These are phyloP conservation scores for Sebastes itinus DNA, from an alignment of 2,797 vertebrate genomes.

Conservation along the genomic window DNA sequence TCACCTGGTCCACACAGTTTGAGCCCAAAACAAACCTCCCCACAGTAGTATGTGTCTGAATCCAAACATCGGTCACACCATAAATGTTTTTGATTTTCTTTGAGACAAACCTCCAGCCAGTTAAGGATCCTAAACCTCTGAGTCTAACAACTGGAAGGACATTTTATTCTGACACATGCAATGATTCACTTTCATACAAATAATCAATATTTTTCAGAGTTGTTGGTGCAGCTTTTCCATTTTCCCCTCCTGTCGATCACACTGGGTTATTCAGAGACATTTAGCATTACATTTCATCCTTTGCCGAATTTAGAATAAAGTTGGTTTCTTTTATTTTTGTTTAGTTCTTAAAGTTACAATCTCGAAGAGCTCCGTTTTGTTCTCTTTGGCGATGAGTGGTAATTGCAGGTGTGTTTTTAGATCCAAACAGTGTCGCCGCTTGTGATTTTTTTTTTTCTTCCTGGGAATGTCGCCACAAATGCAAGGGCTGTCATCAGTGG, in stretches of 20 bases:
- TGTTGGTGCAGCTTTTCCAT: not conserved
- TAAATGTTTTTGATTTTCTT: not conserved
- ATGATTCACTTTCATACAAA: not conserved
- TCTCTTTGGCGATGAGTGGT: too few relatives aligned
- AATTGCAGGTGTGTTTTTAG: not conserved
- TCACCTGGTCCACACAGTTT: not conserved
- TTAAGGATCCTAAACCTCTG: not conserved
- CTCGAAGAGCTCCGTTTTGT: not conserved
- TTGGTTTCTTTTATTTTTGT: not conserved
- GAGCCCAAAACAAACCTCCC: not conserved
- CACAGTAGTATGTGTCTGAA: not conserved
- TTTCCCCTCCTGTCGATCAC: not conserved
- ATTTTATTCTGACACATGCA: not conserved
- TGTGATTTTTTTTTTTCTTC: rapidly evolving
- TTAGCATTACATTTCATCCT: not conserved
- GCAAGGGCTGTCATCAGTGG: not conserved
- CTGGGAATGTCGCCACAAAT: not conserved
- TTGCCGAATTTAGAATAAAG: not conserved
- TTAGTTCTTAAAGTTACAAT: not conserved
- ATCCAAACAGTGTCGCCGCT: not conserved
- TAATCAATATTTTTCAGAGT: not conserved
- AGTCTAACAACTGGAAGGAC: not conserved
- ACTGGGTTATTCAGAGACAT: not conserved
- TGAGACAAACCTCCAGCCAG: not conserved
- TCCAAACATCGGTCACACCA: not conserved